Conservation (phyloP, 2,888 invertebrate genomes). For the Hermaeophaga mercurialis region DNA sequence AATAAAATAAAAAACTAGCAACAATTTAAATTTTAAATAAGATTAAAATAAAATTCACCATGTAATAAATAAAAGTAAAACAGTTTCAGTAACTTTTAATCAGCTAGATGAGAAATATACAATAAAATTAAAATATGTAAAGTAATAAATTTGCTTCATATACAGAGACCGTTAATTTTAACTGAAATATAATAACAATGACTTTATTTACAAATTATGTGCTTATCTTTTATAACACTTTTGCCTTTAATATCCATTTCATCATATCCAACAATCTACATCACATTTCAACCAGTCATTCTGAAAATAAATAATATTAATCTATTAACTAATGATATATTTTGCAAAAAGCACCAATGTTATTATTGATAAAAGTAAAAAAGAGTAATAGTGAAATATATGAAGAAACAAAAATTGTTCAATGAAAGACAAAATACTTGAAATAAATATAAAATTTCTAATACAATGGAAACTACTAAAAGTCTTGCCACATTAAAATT, state of each 20-base stretch:
- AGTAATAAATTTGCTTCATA: slow-evolving; percentile 50
- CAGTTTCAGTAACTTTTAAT: slow-evolving; percentile 30
- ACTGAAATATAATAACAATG: slow-evolving; percentile 49
- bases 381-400: not conserved
- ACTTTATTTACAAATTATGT: slow-evolving; percentile 51
- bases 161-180: slow-evolving; percentile 47
- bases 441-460: too few relatives aligned
- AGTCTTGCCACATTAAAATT: too few relatives aligned
- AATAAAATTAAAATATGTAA: slow-evolving; percentile 50
- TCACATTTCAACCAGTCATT: slow-evolving; percentile 32
- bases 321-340: too few relatives aligned
- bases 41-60: too few relatives aligned
- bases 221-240: slow-evolving; percentile 36
- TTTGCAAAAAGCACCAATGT: not conserved
- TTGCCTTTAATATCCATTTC: slow-evolving; percentile 33
- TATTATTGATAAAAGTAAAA: not conserved
- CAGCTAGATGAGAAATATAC: slow-evolving; percentile 52
- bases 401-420: not conserved
- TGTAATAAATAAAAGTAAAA: slow-evolving; percentile 12
- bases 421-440: too few relatives aligned
- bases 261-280: slow-evolving; percentile 29
- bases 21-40: too few relatives aligned
- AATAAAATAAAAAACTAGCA: too few relatives aligned
- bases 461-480: too few relatives aligned
- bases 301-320: slow-evolving; percentile 31